Percentiles rank a stretch among this genome's conserved stretches.
Conservation (phyloP, 2,797 vertebrate genomes). For the Cyclura pinguis region DNA sequence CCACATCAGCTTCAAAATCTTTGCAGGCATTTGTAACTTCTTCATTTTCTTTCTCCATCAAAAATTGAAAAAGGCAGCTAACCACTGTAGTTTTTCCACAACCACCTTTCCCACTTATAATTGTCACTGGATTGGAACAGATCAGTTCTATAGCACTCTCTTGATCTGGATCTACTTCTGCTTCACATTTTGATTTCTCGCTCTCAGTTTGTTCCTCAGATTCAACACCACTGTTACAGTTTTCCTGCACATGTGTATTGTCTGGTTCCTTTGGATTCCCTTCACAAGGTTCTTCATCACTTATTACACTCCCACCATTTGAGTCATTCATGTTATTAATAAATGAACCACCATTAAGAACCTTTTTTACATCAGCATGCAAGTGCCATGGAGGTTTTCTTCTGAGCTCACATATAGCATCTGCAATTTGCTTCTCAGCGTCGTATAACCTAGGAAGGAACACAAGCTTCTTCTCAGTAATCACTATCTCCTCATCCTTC, state of each 20-base stretch:
- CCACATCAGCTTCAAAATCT: constrained; percentile 80
- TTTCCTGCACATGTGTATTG: not conserved
- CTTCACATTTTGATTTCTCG: constrained; percentile 25
- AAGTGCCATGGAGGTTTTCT: constrained; percentile 70
- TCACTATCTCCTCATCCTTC: constrained; percentile 76
- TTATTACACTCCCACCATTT: not conserved
- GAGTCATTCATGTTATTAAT: not conserved
- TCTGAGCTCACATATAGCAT: constrained; percentile 70
- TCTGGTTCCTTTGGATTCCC: constrained; percentile 10
- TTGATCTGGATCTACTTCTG: constrained; percentile 80
- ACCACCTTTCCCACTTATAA: constrained; percentile 89
- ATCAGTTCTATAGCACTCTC: constrained; percentile 82
- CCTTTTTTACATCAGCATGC: constrained; percentile 72
- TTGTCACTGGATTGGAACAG: constrained; percentile 84
- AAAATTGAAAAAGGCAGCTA: constrained; percentile 81
- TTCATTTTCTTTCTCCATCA: constrained; percentile 72
- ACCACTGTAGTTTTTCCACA: constrained; percentile 89
- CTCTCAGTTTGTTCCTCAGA: not conserved
- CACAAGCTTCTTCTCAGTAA: constrained; percentile 71
- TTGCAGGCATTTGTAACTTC: constrained; percentile 77
- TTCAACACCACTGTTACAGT: constrained; percentile 8
- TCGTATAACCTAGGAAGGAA: constrained; percentile 78
- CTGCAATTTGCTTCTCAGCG: constrained; percentile 82
- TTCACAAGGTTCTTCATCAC: constrained; percentile 10
- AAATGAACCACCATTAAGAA: constrained; percentile 63